Conservation (phyloP, 2,888 invertebrate species). For the Athetis lepigone region DNA sequence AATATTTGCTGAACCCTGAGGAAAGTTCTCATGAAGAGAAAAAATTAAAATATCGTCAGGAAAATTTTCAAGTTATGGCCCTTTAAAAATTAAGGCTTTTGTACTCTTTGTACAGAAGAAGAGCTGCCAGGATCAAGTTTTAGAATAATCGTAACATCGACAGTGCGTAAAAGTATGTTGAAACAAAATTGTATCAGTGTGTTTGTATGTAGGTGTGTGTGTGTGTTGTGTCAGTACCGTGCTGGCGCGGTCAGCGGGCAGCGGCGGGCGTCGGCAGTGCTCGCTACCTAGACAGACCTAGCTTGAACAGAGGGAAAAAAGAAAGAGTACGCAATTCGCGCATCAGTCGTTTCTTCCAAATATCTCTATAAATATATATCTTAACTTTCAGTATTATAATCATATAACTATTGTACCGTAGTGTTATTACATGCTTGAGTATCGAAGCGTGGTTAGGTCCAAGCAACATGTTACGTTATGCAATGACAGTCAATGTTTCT, state of each 20-base stretch:
- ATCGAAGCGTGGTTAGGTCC: conserved; percentile 57
- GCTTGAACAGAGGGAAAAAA: conserved; percentile 90
- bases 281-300: conserved; percentile 91
- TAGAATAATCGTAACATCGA: conserved; percentile 61
- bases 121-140: no score
- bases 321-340: conserved; percentile 88
- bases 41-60: no score
- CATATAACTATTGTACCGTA: conserved; percentile 64
- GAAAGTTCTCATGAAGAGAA: no score
- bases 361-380: conserved; percentile 71
- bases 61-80: no score
- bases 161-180: conserved; percentile 63
- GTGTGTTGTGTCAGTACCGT: conserved; percentile 85
- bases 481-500: conserved; percentile 49
- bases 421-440: conserved; percentile 65
- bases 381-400: conserved; percentile 64
- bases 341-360: conserved; percentile 90
- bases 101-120: no score
- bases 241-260: conserved; percentile 80
- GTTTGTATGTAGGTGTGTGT: conserved; percentile 45
- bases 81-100: no score
- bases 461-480: conserved; percentile 61
- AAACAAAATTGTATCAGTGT: conserved; percentile 74
- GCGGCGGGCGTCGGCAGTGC: conserved; percentile 81
- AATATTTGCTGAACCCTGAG: no score